Base-by-base conservation (phyloP, 2,888 invertebrate genomes). In the Drosophila demipolita region DNA sequence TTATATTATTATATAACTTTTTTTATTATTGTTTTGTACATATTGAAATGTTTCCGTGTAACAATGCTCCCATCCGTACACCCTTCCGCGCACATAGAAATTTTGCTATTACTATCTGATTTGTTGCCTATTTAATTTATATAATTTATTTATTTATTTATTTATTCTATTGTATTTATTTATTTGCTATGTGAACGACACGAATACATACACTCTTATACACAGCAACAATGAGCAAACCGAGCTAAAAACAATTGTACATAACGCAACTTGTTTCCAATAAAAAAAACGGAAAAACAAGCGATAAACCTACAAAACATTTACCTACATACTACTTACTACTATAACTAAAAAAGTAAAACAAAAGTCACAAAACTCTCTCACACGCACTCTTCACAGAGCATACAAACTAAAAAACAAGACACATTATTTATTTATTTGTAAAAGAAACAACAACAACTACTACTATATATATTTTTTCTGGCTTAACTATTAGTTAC, bases 401-500 rank as follows among this genome's bases (percentile, higher is more conserved):
- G 69, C 72, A 61, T 66, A 81, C 54, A 70, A 58, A 66, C 52
- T 67, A 74, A 64, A 65, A 38, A 55, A 26, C 70, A 85, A 85
- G 89, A 89, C 87, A 84, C 87, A 80, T 78, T 83, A 86, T 76
- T 89, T 89, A 88, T 81, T 81, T 85, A 74, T 89, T 83, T 86
- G 78, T 86, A 86, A 78, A 87, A 73, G 78, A 86, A 66, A 71
- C 55, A 65, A 73, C 60, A 79, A 79, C 66, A 72, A 77, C 69
- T 61, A 80, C 76, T 80, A 82, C 77, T 73, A 83, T 76, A 89
- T 82, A 83, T 86, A 77, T 90, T 78, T 87, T 79, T 90, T 89
- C 80, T 89, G 87, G 84, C 85, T 87, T 87, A 82, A 84, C 78
- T 90, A 84, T 87, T 87, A 90, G 90, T 87, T 87, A 84, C 77